Base-by-base conservation (phyloP, 2,888 invertebrate species). In the Leucoma salicis region DNA sequence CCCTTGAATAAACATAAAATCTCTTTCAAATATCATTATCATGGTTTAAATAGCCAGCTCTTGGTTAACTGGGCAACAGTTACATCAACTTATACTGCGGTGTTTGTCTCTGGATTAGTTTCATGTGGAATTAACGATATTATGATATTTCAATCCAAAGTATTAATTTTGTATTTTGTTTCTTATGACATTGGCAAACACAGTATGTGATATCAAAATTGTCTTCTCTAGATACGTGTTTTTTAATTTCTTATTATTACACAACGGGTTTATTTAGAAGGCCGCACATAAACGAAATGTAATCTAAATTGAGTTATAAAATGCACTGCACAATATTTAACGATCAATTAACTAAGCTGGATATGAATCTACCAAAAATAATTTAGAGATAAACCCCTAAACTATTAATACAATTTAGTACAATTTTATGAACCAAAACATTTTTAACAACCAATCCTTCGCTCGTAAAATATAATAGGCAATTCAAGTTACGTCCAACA, bases 401-500 rank as follows among this genome's bases (percentile, higher is more conserved):
- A 13, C 18, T 14, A 35, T 18, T 35, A 39, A 27, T 37, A 42
- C 15, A 16, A 44, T 49, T 46, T 46, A 31, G 32, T 33, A 15
- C 21, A 35, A 25, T 46, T 55, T 49, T 46, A 45, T 36, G 13
- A 39, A 50, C 14, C 31, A 18, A 38, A 46, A 44, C 35, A 32
- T 47, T 51, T 50, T 48, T 33, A 42, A 41, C 28, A 42, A 18
- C 37, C 29, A 21, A 44, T 31, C 35, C 21, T 40, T 39, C 37
- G 43, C 32, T 35, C 39, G 35, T 48, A 42, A 38, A 42, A 49
- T 39, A 46, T 60, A 58, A 58, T 56, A 58, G 56, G 42, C 53
- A 56, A 60, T 60, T 58, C 47, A 16, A 38, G 18, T 45, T 39
- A 49, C 53, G 58, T 60, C 60, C 42, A 35, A 46, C 39, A 32